These are phyloP conservation scores for Hypercompe scribonia DNA, from an alignment of 2,888 invertebrate genomes.

Conservation along the genomic window DNA sequence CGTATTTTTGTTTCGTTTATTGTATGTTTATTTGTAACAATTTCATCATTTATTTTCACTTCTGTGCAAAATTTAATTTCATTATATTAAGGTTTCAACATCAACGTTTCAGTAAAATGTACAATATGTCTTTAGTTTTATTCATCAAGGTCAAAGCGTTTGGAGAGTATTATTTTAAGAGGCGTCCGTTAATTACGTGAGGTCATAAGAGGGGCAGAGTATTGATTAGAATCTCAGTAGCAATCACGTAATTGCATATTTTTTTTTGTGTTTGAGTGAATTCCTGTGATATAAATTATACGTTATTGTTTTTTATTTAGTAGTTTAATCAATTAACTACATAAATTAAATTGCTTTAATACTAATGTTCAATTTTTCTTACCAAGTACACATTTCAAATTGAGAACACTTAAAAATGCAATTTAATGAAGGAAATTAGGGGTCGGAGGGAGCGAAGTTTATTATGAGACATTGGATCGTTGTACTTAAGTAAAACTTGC, in stretches of 20 bases:
- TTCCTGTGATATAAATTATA: background rate
- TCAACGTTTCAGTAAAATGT: background rate
- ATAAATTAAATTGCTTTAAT: too few relatives aligned
- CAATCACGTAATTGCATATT: background rate
- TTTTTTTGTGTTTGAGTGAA: background rate
- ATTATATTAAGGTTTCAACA: background rate
- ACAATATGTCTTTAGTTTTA: background rate
- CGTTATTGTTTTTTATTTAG: background rate
- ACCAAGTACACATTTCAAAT: too few relatives aligned
- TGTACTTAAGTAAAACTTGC: too few relatives aligned
- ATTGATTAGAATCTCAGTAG: background rate
- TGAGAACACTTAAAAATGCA: too few relatives aligned
- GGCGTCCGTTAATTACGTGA: background rate
- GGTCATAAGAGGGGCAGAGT: background rate
- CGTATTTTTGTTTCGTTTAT: background rate
- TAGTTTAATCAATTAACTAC: too few relatives aligned
- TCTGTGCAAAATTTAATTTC: background rate
- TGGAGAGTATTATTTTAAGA: background rate
- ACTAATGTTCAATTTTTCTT: too few relatives aligned
- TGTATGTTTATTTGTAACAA: background rate
- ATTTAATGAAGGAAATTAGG: too few relatives aligned
- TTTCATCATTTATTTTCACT: background rate
- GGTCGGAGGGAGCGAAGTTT: too few relatives aligned
- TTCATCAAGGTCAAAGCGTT: background rate
- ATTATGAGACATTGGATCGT: too few relatives aligned